phyloP scores from a whole-genome alignment of 2,888 invertebrate species.

The Hartigia nigra region DNA sequence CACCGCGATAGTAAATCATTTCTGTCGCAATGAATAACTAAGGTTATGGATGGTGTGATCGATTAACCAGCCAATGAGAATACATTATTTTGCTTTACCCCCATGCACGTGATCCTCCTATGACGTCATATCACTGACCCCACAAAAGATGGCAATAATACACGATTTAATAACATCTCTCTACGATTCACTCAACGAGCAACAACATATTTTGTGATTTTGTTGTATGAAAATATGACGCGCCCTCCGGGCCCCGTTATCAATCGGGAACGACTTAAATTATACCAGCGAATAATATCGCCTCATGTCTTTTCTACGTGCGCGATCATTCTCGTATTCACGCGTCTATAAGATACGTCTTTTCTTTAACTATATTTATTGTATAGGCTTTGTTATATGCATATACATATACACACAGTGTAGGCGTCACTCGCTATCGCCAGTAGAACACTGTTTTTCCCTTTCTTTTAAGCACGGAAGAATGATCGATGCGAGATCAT shows the following conservation, averaged over 20 bases:
- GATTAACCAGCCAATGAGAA: slow-evolving; percentile 47
- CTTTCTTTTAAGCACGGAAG: neutral
- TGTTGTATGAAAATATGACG: slow-evolving; percentile 40
- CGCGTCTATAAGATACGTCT: neutral
- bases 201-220: slow-evolving; percentile 38
- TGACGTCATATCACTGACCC: slow-evolving; percentile 54
- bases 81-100: slow-evolving; percentile 55
- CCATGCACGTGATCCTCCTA: slow-evolving; percentile 54
- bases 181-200: slow-evolving; percentile 4
- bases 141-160: slow-evolving; percentile 44
- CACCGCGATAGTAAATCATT: neutral
- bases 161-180: slow-evolving; percentile 39
- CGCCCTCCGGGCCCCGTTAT: slow-evolving; percentile 17
- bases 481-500: neutral
- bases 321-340: neutral
- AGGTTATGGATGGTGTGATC: slow-evolving; percentile 55
- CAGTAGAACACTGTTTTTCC: neutral
- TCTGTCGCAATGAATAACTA: slow-evolving; percentile 17
- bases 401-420: neutral
- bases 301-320: neutral
- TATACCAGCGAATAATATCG: neutral
- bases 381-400: neutral
- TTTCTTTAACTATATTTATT: neutral
- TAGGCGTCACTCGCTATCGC: neutral
- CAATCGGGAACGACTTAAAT: neutral